Percentiles rank a stretch among this genome's conserved stretches.
Conservation (phyloP, 92 coral and sea anemone species). For the Siderastrea radians region DNA sequence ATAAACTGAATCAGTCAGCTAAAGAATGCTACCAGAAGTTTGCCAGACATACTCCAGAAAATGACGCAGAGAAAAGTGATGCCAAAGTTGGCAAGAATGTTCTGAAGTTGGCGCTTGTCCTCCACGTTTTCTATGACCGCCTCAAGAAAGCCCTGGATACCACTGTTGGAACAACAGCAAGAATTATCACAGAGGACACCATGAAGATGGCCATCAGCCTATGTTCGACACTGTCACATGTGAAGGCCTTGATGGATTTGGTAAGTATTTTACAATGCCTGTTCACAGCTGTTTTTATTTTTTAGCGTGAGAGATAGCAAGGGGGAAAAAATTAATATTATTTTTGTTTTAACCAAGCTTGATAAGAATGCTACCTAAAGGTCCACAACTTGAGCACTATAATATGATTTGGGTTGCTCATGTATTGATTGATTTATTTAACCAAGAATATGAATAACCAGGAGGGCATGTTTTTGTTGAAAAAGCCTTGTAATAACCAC, state of each 20-base stretch:
- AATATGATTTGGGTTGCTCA: too few species aligned
- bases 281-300: too few species aligned
- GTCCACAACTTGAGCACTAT: too few species aligned
- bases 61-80: background rate
- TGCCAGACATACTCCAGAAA: background rate
- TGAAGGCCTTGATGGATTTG: constrained; percentile 25
- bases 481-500: too few species aligned
- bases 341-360: too few species aligned
- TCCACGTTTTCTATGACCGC: constrained; percentile 35
- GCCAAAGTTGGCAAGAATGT: constrained; percentile 38
- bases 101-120: constrained; percentile 16
- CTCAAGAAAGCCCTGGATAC: constrained; percentile 31
- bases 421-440: too few species aligned
- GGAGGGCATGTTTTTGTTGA: too few species aligned
- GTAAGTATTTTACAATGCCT: background rate
- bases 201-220: constrained; percentile 45
- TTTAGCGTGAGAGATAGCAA: too few species aligned
- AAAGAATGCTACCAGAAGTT: background rate
- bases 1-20: constrained; percentile 17
- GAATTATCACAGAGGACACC: background rate
- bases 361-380: too few species aligned
- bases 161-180: background rate
- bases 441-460: too few species aligned
- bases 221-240: constrained; percentile 12
- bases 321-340: too few species aligned